Evolutionary conservation across 2,113 vertebrate species (phyloP), one percentile per base, ranked within the genome.

Genomic region (Patagioenas fasciata): DNA sequence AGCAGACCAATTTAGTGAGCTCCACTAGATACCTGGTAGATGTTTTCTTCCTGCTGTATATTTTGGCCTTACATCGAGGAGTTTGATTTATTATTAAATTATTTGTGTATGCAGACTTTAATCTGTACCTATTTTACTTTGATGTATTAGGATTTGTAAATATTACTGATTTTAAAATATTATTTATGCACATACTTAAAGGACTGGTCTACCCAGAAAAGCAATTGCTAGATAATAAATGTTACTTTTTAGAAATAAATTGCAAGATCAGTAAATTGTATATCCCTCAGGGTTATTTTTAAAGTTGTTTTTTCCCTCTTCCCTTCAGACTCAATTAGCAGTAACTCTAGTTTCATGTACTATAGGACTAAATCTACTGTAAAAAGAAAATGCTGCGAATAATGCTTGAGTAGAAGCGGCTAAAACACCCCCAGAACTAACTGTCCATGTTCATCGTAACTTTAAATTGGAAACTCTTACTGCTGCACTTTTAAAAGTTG

Each of bases 221-320:
- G 89, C 96, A 97, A 93, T 96, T 98, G 96, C 97, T 98, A 95
- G 98, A 97, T 98, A 98, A 97, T 97, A 97, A 95, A 96, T 96
- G 92, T 96, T 96, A 97, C 96, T 97, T 98, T 97, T 95, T 97
- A 98, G 93, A 96, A 97, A 96, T 94, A 97, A 98, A 97, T 94
- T 91, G 83, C 96, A 92, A 97, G 95, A 97, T 97, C 97, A 96
- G 97, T 96, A 97, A 98, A 96, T 95, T 96, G 95, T 96, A 92
- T 97, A 95, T 98, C 98, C 98, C 98, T 98, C 98, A 98, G 98
- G 98, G 98, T 98, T 98, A 78, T 98, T 98, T 96, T 97, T 96
- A 93, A 94, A 79, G 71, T 29, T 70, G 40, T 70, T 71, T 54
- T 69, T 74, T 57, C 38, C 3, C 21, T 73, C 50, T 80, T 88